Conservation (phyloP, 2,797 vertebrate species). For the Tamandua tetradactyla region DNA sequence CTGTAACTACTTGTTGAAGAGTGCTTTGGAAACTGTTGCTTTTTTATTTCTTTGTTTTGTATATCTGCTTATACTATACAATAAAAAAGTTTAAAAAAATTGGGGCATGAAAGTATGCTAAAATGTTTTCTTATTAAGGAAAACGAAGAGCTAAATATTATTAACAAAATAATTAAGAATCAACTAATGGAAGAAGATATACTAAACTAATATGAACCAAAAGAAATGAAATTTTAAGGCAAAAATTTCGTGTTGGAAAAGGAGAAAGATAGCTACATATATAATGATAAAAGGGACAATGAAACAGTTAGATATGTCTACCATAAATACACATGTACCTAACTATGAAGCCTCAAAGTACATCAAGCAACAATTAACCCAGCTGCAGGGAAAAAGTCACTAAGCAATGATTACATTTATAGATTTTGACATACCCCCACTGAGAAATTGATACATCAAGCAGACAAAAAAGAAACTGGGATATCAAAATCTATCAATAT, state of each 20-base stretch:
- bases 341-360: background rate
- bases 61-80: too few species aligned
- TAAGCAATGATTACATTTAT: background rate
- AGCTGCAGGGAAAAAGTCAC: background rate
- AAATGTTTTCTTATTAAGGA: background rate
- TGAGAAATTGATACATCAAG: background rate
- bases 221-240: background rate
- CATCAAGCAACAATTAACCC: background rate
- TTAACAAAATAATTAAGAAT: background rate
- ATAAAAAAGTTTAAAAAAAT: too few species aligned
- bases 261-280: background rate
- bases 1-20: too few species aligned
- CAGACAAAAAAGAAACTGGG: background rate
- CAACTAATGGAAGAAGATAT: background rate
- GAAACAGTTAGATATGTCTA: background rate
- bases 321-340: background rate
- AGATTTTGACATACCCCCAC: background rate
- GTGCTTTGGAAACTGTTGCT: too few species aligned
- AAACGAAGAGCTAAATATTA: background rate
- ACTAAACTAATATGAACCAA: background rate
- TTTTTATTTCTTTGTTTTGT: too few species aligned
- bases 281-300: background rate
- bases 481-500: background rate
- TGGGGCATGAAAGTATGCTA: background rate
- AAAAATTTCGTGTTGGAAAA: background rate